These are phyloP conservation scores for Diploptera punctata DNA, from an alignment of 2,888 invertebrate species.

Conservation along the genomic window DNA sequence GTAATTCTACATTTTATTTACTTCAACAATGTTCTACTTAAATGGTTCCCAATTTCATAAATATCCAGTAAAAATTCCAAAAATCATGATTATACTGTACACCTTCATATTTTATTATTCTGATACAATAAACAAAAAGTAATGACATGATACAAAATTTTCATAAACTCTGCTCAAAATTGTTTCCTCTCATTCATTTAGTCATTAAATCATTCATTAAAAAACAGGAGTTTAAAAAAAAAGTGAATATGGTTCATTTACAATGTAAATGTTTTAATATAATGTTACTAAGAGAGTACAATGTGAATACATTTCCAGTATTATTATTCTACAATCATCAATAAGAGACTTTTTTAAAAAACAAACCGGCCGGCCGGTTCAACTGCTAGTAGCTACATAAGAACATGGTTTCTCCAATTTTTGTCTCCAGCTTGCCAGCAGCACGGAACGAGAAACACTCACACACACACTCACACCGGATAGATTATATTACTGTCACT, in stretches of 20 bases:
- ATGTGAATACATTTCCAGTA: constrained; percentile 1
- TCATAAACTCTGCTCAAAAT: no score
- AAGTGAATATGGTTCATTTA: background rate
- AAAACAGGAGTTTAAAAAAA: no score
- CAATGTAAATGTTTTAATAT: background rate
- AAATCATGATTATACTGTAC: no score
- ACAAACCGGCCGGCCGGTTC: constrained; percentile 12
- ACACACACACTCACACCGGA: constrained; percentile 1
- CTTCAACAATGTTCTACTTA: no score
- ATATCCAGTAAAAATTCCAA: no score
- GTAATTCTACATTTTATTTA: no score
- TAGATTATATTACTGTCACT: background rate
- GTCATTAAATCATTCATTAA: no score
- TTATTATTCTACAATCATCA: constrained; percentile 15
- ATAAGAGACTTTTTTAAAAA: background rate
- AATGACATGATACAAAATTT: no score
- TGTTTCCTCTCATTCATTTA: no score
- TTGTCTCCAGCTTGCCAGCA: constrained; percentile 1
- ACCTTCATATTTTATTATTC: no score
- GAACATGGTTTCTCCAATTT: background rate
- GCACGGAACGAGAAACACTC: constrained; percentile 1
- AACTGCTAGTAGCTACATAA: background rate
- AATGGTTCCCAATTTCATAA: no score
- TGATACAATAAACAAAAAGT: no score
- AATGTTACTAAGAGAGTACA: background rate